phyloP scores from a whole-genome alignment of 2,888 invertebrate species.

The Himalopsyche japonica region DNA sequence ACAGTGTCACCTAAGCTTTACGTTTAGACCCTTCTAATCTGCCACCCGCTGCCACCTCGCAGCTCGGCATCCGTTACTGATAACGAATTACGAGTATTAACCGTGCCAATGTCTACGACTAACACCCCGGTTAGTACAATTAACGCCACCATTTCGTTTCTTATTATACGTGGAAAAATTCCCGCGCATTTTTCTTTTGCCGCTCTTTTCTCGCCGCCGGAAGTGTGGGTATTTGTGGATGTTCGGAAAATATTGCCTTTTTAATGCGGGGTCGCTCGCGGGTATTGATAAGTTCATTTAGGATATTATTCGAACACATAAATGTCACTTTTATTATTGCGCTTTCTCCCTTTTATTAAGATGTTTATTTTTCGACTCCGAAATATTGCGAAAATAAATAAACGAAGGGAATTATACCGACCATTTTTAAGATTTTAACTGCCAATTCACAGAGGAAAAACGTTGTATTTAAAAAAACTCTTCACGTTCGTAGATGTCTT shows the following conservation, averaged over 20 bases:
- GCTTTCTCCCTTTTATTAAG: not conserved
- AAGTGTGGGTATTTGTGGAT: not conserved
- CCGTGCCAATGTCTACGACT: slow-evolving; percentile 49
- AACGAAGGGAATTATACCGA: no score
- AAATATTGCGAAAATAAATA: no score
- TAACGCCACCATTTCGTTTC: not conserved
- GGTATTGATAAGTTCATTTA: not conserved
- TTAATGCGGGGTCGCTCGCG: not conserved
- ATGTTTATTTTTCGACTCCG: not conserved
- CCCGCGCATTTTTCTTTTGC: not conserved
- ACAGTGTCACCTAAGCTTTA: not conserved
- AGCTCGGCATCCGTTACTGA: slow-evolving; percentile 46
- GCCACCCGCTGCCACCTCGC: not conserved
- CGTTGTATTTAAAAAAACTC: no score
- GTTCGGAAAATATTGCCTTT: not conserved
- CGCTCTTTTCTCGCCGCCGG: not conserved
- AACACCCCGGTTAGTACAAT: slow-evolving; percentile 15
- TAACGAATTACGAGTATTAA: slow-evolving; percentile 64
- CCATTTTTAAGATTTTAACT: no score
- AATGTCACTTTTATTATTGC: not conserved
- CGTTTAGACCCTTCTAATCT: not conserved
- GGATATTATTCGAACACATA: not conserved
- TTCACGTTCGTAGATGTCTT: no score
- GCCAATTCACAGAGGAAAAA: no score
- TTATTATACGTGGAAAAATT: not conserved